Evolutionary conservation across 2,113 vertebrate species (phyloP).

Genomic region (Aptenodytes patagonicus): DNA sequence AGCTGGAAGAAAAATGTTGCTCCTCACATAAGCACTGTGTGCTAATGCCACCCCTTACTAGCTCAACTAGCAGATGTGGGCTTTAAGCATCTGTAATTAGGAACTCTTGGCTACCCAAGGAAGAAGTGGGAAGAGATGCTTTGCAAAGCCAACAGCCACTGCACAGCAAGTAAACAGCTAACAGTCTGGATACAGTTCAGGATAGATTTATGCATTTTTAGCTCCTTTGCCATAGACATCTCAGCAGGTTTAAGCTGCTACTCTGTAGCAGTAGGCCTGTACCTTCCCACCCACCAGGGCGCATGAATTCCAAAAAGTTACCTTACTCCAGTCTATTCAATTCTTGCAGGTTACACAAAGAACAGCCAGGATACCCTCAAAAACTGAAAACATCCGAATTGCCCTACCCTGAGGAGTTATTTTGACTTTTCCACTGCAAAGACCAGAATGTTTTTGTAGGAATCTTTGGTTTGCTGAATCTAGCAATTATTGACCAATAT

Average conservation of each 20-base stretch:
- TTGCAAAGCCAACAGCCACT: background rate
- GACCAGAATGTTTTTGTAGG: background rate
- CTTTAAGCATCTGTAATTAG: background rate
- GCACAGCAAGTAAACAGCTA: background rate
- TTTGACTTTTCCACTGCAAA: slow-evolving; percentile 2
- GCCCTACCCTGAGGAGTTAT: background rate
- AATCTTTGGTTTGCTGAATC: background rate
- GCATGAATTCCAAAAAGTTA: background rate
- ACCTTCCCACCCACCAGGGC: background rate
- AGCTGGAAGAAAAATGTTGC: accelerated
- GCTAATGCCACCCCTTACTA: background rate
- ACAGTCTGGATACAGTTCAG: background rate
- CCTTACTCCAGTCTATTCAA: background rate
- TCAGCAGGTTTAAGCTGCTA: background rate
- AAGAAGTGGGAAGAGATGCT: background rate
- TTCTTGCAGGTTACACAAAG: background rate
- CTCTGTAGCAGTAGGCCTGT: background rate
- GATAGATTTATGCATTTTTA: accelerated
- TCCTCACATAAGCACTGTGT: background rate
- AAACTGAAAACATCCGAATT: background rate
- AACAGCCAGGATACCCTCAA: background rate
- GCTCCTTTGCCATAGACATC: background rate
- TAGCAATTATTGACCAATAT: slow-evolving; percentile 45
- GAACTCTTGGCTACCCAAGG: background rate
- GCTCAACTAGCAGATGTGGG: background rate